phyloP scores from a whole-genome alignment of 2,113 vertebrate species.

The Solea solea region DNA sequence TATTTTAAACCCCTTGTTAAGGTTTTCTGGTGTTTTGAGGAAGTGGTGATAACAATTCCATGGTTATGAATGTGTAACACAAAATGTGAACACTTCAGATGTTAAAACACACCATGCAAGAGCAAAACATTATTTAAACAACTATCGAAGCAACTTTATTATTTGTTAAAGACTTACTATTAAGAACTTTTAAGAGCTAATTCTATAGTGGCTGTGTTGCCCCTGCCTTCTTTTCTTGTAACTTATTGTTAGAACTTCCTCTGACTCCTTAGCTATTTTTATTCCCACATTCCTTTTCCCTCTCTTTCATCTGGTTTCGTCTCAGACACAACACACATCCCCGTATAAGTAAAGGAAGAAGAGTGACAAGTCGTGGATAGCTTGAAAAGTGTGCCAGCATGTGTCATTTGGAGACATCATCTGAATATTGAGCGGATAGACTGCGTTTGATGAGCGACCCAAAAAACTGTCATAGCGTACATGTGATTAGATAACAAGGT shows the following conservation, averaged over 20 bases:
- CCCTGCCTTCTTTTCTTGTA: conserved; percentile 39
- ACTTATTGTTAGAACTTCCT: conserved; percentile 61
- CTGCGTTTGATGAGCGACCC: conserved; percentile 47
- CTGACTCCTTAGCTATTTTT: conserved; percentile 73
- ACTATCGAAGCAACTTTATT: too few relatives aligned
- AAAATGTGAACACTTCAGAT: too few relatives aligned
- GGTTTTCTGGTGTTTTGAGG: too few relatives aligned
- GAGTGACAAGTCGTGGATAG: conserved; percentile 64
- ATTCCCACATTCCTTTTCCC: conserved; percentile 29
- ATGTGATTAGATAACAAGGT: conserved; percentile 23
- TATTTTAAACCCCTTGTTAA: too few relatives aligned
- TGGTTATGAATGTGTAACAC: too few relatives aligned
- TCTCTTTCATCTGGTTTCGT: conserved; percentile 68
- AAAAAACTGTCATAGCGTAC: conserved; percentile 35
- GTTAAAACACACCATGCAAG: too few relatives aligned
- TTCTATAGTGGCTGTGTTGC: conserved; percentile 54
- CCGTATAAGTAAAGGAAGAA: conserved; percentile 58
- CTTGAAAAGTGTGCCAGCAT: conserved; percentile 64
- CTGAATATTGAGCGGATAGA: conserved; percentile 42
- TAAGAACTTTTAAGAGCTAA: conserved; percentile 31
- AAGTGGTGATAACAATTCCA: too few relatives aligned
- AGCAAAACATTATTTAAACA: too few relatives aligned
- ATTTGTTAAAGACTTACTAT: not conserved
- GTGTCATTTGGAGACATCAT: conserved; percentile 60
- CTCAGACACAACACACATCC: conserved; percentile 65